These are phyloP conservation scores for Eupsittula cactorum DNA, from an alignment of 2,113 vertebrate genomes.

Conservation along the genomic window DNA sequence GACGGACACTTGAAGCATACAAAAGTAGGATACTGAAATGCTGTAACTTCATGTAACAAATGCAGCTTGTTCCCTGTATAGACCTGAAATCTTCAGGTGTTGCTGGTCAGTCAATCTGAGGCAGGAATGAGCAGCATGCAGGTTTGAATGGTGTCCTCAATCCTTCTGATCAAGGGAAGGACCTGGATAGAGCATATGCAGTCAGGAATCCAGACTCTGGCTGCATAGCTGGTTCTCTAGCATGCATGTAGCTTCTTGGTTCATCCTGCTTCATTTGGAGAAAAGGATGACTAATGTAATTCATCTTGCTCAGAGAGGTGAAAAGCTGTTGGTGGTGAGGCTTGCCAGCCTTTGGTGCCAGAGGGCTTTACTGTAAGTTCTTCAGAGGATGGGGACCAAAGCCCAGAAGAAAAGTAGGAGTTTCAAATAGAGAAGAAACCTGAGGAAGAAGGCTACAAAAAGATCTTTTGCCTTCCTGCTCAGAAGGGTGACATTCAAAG, in stretches of 20 bases:
- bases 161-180: background rate
- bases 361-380: background rate
- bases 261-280: background rate
- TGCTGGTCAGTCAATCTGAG: background rate
- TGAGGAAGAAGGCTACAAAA: background rate
- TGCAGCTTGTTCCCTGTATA: background rate
- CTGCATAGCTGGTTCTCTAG: background rate
- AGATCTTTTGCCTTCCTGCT: background rate
- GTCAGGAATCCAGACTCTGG: background rate
- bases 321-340: background rate
- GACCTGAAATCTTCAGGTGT: background rate
- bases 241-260: background rate
- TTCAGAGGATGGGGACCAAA: background rate
- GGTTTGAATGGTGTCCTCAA: background rate
- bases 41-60: background rate
- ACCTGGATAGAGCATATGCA: background rate
- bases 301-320: background rate
- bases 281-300: background rate
- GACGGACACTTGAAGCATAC: background rate
- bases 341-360: background rate
- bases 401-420: background rate
- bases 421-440: background rate
- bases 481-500: background rate
- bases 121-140: accelerated
- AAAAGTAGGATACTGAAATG: background rate